Percentiles rank a stretch among this genome's conserved stretches.
These are phyloP conservation scores for Diplosoma virens DNA, from an alignment of 23 tunicate genomes.

Conservation along the genomic window DNA sequence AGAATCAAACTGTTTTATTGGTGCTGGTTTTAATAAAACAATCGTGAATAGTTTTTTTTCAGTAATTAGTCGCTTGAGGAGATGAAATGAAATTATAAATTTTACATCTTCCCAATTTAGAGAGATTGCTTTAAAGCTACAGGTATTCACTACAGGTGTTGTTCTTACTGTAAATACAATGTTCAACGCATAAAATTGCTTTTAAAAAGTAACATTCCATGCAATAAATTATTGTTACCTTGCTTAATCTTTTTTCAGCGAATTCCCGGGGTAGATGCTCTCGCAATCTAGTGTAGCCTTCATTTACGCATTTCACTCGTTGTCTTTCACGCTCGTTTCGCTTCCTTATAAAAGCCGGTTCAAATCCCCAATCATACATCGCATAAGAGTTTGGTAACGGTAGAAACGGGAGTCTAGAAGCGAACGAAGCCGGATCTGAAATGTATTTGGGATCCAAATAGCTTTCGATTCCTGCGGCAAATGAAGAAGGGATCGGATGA, in stretches of 20 bases:
- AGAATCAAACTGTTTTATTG: too few relatives aligned
- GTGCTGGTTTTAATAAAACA: too few relatives aligned
- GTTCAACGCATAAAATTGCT: too few relatives aligned
- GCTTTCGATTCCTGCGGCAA: conserved; percentile 79
- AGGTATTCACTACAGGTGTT: too few relatives aligned
- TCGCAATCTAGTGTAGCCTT: conserved; percentile 83
- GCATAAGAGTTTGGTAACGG: conserved; percentile 79
- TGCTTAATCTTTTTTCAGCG: conserved; percentile 88
- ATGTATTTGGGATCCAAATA: conserved; percentile 88
- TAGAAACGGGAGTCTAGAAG: conserved; percentile 71
- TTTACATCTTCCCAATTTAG: too few relatives aligned
- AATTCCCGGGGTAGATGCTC: conserved; percentile 86
- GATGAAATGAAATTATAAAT: too few relatives aligned
- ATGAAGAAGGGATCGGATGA: conserved; percentile 50
- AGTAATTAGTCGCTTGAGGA: too few relatives aligned
- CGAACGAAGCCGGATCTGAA: conserved; percentile 73
- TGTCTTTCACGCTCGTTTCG: conserved; percentile 91
- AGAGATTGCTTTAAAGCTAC: too few relatives aligned
- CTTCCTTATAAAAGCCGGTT: conserved; percentile 90
- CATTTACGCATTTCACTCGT: conserved; percentile 94
- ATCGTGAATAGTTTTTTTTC: too few relatives aligned
- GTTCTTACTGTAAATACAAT: too few relatives aligned
- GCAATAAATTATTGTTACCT: too few relatives aligned
- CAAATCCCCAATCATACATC: conserved; percentile 80
- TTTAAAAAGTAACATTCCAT: too few relatives aligned